phyloP scores from a whole-genome alignment of 2,113 vertebrate species.

The Isichthys henryi region DNA sequence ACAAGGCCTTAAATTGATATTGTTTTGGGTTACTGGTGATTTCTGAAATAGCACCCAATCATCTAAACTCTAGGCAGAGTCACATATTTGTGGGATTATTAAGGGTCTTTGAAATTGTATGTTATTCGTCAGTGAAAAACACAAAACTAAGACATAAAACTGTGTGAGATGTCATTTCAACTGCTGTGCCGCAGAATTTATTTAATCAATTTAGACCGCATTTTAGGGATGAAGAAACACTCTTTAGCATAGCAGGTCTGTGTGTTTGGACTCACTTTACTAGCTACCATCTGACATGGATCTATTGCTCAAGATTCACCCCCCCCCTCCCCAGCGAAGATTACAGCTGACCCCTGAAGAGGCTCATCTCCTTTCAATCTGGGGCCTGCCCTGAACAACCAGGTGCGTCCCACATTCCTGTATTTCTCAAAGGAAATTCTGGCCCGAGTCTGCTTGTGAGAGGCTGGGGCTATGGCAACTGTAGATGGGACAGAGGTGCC shows the following conservation, averaged over 20 bases:
- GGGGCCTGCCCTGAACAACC: not conserved
- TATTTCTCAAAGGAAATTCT: slow-evolving; percentile 42
- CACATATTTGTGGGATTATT: not conserved
- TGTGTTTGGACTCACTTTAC: not conserved
- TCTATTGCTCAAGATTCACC: not conserved
- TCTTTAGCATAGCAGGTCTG: not conserved
- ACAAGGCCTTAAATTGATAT: not conserved
- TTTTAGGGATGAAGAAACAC: not conserved
- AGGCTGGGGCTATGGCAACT: not conserved
- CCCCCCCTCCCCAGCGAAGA: not conserved
- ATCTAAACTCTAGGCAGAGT: not conserved
- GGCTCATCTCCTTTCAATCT: not conserved
- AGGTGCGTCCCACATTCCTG: slow-evolving; percentile 35
- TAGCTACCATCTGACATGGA: not conserved
- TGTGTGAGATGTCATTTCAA: not conserved
- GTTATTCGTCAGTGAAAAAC: not conserved
- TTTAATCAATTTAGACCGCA: not conserved
- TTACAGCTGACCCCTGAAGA: not conserved
- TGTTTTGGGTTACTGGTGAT: not conserved
- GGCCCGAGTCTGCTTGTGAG: not conserved
- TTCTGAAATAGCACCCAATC: not conserved
- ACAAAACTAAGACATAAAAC: not conserved
- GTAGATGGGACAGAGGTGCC: too few relatives aligned
- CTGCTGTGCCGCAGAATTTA: not conserved
- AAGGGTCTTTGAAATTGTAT: not conserved